Evolutionary conservation across 2,797 vertebrate genomes (phyloP).

Genomic region (Pipistrellus kuhlii): DNA sequence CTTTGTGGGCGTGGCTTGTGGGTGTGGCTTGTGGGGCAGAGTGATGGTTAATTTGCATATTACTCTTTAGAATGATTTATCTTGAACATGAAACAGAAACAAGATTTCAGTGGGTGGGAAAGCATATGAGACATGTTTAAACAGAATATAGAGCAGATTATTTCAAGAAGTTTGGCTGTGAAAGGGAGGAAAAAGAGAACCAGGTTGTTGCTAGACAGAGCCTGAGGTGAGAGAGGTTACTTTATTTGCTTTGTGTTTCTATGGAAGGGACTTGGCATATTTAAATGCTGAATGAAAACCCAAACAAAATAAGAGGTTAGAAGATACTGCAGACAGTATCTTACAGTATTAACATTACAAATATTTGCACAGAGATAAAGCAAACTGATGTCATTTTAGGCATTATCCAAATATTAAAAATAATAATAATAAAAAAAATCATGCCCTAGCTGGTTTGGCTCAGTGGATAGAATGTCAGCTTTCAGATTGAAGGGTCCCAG

Average conservation of each 20-base stretch:
- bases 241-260: constrained; percentile 43
- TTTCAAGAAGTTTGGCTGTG: constrained; percentile 10
- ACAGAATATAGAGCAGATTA: constrained; percentile 22
- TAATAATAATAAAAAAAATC: constrained; percentile 28
- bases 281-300: not conserved
- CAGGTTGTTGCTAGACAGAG: not conserved
- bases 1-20: no score
- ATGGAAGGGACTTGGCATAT: not conserved
- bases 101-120: not conserved
- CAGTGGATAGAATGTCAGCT: no score
- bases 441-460: not conserved
- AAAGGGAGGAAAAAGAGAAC: not conserved
- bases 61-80: not conserved
- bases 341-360: constrained; percentile 21
- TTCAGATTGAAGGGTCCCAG: no score
- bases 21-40: no score
- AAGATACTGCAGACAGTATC: not conserved
- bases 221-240: not conserved
- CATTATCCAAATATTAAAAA: not conserved
- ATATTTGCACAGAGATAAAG: constrained; percentile 40
- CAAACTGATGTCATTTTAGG: constrained; percentile 60
- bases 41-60: no score
- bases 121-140: constrained; percentile 24
- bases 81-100: not conserved
- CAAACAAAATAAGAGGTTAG: not conserved